phyloP scores from a whole-genome alignment of 64 coral and sea anemone genomes.

The Pocillopora damicornis region DNA sequence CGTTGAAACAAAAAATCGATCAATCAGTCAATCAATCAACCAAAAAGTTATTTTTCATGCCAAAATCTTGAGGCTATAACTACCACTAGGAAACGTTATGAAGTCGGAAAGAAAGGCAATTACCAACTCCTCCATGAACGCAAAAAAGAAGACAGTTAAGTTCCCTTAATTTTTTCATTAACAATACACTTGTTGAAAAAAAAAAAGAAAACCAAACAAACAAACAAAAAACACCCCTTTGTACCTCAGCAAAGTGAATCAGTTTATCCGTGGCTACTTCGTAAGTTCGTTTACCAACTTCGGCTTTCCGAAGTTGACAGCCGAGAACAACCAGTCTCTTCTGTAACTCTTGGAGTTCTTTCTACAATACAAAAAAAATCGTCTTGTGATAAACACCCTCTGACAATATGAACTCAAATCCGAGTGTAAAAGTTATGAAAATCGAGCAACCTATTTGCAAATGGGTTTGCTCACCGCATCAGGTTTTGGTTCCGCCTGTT shows the following conservation, averaged over 20 bases:
- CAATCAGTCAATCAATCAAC: too few species aligned
- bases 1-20: too few species aligned
- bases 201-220: neutral
- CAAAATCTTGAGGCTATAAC: too few species aligned
- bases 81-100: too few species aligned
- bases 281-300: slow-evolving; percentile 96
- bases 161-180: too few species aligned
- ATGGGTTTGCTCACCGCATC: slow-evolving; percentile 52
- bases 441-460: neutral
- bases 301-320: slow-evolving; percentile 88
- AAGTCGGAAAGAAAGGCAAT: too few species aligned
- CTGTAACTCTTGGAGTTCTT: slow-evolving; percentile 91
- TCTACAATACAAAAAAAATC: slow-evolving; percentile 38
- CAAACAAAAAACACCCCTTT: neutral
- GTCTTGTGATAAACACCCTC: neutral
- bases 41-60: too few species aligned
- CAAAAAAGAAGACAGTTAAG: too few species aligned
- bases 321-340: slow-evolving; percentile 92
- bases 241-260: slow-evolving; percentile 85
- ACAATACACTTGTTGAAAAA: too few species aligned
- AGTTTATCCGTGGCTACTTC: slow-evolving; percentile 96
- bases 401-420: neutral
- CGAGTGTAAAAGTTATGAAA: neutral
- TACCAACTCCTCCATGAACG: too few species aligned
- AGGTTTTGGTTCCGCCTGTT: slow-evolving; percentile 61